Evolutionary conservation across 2,797 vertebrate species (phyloP).

Genomic region (Gymnopithys bicolor): DNA sequence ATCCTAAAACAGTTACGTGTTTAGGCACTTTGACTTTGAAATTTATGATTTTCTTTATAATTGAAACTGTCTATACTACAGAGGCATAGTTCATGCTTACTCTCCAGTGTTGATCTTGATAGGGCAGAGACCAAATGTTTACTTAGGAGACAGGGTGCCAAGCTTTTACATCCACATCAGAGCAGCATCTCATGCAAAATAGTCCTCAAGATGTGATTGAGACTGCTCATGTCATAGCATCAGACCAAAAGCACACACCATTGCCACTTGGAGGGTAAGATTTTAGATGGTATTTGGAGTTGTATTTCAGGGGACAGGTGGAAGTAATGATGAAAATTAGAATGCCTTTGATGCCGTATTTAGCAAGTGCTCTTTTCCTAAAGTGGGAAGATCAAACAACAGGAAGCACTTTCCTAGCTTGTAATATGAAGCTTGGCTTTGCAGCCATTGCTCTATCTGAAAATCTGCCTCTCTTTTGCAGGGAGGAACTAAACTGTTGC

Average conservation of each 20-base stretch:
- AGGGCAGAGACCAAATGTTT: neutral
- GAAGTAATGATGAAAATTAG: constrained; percentile 26
- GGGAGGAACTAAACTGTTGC: neutral
- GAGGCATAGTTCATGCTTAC: neutral
- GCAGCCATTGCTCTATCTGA: neutral
- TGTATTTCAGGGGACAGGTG: constrained; percentile 58
- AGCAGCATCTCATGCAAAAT: neutral
- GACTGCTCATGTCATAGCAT: fast-evolving
- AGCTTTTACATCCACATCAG: neutral
- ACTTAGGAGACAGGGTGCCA: neutral
- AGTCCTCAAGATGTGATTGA: neutral
- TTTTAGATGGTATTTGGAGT: constrained; percentile 15
- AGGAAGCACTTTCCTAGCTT: neutral
- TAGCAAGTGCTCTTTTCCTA: neutral
- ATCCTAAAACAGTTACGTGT: neutral
- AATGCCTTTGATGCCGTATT: constrained; percentile 48
- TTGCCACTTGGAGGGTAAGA: neutral
- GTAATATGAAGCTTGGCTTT: neutral
- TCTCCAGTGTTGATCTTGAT: neutral
- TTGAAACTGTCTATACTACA: neutral
- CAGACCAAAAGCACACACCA: neutral
- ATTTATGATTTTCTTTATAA: neutral
- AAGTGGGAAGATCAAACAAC: constrained; percentile 47
- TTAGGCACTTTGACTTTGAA: neutral
- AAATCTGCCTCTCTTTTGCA: neutral